phyloP scores from a whole-genome alignment of 2,888 invertebrate genomes.

The Pantelozetes paolii region DNA sequence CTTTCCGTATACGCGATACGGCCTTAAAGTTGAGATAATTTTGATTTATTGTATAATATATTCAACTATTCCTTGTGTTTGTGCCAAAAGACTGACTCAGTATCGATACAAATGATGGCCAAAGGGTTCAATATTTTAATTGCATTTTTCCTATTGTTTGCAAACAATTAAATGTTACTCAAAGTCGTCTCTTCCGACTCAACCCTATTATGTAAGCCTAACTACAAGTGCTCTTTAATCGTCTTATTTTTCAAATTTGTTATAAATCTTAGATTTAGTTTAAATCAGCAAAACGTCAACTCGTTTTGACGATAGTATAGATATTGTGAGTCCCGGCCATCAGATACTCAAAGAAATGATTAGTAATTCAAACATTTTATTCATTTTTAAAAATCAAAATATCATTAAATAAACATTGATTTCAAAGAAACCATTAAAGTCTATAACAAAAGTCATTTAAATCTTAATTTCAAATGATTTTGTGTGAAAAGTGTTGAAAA shows the following conservation, averaged over 20 bases:
- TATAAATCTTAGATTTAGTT: too few species aligned
- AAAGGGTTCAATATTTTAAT: background rate
- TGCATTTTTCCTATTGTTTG: too few species aligned
- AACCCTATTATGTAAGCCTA: too few species aligned
- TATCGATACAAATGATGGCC: background rate
- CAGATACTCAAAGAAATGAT: conserved; percentile 9
- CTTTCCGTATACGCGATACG: background rate
- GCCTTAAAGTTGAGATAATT: conserved; percentile 7
- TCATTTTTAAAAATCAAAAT: background rate
- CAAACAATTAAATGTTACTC: too few species aligned
- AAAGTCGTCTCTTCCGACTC: too few species aligned
- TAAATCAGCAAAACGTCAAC: too few species aligned
- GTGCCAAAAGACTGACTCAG: background rate
- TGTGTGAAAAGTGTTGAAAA: background rate
- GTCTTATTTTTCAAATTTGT: too few species aligned
- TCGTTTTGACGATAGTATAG: background rate
- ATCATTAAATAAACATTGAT: conserved; percentile 7
- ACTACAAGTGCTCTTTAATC: too few species aligned
- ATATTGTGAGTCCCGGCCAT: background rate
- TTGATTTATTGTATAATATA: background rate
- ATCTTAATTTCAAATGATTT: background rate
- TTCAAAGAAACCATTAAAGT: background rate
- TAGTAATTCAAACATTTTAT: conserved; percentile 1
- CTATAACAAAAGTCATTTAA: background rate
- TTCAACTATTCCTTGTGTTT: background rate